Evolutionary conservation across 2,888 invertebrate genomes (phyloP).

Genomic region (Cheilosia vulpina): DNA sequence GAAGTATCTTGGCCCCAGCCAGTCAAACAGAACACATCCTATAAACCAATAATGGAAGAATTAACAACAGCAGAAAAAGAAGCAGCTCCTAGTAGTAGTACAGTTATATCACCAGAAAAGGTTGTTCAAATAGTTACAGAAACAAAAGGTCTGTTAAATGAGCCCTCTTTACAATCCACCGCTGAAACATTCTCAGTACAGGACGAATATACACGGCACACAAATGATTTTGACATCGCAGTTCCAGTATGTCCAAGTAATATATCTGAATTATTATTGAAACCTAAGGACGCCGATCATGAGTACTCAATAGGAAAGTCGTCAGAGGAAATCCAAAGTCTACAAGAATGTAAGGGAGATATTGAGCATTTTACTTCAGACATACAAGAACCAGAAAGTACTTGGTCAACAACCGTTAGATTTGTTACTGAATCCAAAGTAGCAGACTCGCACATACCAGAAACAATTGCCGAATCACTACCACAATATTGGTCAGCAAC

Average conservation of each 20-base stretch:
- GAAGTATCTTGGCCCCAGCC: neutral
- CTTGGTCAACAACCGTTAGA: conserved; percentile 52
- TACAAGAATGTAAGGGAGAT: neutral
- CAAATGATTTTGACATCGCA: too few species aligned
- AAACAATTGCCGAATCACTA: neutral
- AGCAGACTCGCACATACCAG: neutral
- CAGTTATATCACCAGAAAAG: too few species aligned
- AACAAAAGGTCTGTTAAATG: neutral
- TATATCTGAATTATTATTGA: too few species aligned
- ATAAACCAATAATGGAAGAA: neutral
- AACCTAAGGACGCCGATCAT: neutral
- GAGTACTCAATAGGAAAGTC: neutral
- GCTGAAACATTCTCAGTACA: too few species aligned
- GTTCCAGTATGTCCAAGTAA: too few species aligned
- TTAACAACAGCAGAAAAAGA: conserved; percentile 43
- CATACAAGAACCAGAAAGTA: conserved; percentile 19
- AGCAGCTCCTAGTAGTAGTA: conserved; percentile 66
- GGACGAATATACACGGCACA: too few species aligned
- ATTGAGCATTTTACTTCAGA: conserved; percentile 2
- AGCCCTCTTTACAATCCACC: too few species aligned
- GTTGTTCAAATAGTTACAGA: too few species aligned
- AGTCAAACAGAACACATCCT: conserved; percentile 3
- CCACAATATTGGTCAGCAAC: conserved; percentile 53
- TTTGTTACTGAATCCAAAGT: conserved; percentile 56
- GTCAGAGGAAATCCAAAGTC: neutral